phyloP scores from a whole-genome alignment of 2,888 invertebrate species.

The Aelia acuminata region DNA sequence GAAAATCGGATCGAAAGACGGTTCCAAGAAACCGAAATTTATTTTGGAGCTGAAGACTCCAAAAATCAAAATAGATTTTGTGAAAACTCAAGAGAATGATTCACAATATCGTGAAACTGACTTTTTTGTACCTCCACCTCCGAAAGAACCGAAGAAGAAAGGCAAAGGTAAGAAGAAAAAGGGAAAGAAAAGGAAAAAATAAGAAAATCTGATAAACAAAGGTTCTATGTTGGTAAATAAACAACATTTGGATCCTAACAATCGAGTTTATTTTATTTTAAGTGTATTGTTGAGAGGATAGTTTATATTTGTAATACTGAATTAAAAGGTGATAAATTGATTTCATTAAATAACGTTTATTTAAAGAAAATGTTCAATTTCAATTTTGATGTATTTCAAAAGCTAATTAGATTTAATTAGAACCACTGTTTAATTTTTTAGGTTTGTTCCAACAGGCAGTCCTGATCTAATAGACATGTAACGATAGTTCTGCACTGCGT shows the following conservation, averaged over 20 bases:
- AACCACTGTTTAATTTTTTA: too few relatives aligned
- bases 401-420: too few relatives aligned
- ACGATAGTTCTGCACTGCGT: too few relatives aligned
- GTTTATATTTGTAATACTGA: too few relatives aligned
- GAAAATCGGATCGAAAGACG: constrained; percentile 22
- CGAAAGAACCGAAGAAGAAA: not conserved
- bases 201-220: not conserved
- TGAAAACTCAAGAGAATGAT: constrained; percentile 11
- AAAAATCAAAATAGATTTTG: not conserved
- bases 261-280: not conserved
- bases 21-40: constrained; percentile 36
- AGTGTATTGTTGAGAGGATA: too few relatives aligned
- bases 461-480: too few relatives aligned
- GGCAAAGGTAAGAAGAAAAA: constrained; percentile 41
- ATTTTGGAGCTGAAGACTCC: constrained; percentile 44
- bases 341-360: too few relatives aligned
- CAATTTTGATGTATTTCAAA: too few relatives aligned
- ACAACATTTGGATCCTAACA: not conserved
- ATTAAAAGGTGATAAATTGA: too few relatives aligned
- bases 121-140: not conserved
- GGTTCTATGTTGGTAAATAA: not conserved
- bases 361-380: too few relatives aligned
- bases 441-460: too few relatives aligned
- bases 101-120: constrained; percentile 20
- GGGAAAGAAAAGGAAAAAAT: constrained; percentile 4